A percentile compares a stretch with the other conserved stretches of the same genome.
phyloP scores from a whole-genome alignment of 2,797 vertebrate genomes.

The Macrochelys suwanniensis region DNA sequence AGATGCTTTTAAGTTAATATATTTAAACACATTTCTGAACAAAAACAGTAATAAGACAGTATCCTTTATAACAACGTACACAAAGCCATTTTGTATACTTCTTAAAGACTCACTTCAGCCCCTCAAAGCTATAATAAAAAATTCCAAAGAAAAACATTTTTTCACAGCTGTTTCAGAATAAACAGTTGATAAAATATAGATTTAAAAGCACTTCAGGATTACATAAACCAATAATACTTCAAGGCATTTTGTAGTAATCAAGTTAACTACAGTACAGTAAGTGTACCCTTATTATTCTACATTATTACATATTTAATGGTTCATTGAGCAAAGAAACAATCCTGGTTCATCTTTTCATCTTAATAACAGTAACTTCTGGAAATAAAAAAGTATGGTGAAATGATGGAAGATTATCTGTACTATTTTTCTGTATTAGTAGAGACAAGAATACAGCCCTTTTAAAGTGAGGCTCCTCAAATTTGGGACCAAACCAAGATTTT shows the following conservation, averaged over 20 bases:
- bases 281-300: neutral
- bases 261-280: neutral
- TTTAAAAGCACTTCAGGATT: conserved; percentile 8
- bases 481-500: neutral
- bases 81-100: neutral
- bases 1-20: neutral
- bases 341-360: neutral
- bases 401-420: neutral
- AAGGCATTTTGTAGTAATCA: neutral
- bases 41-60: neutral
- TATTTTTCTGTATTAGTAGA: neutral
- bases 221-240: neutral
- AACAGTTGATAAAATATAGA: neutral
- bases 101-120: neutral
- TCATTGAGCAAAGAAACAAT: neutral
- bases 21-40: neutral
- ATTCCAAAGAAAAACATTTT: neutral
- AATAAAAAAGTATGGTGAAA: neutral
- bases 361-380: neutral
- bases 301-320: conserved; percentile 16
- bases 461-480: neutral
- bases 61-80: neutral
- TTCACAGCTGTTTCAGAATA: neutral
- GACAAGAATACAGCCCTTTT: neutral
- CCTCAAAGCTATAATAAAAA: neutral